Evolutionary conservation across 2,888 invertebrate genomes (phyloP).

Genomic region (Parapristionchus giblindavisi): DNA sequence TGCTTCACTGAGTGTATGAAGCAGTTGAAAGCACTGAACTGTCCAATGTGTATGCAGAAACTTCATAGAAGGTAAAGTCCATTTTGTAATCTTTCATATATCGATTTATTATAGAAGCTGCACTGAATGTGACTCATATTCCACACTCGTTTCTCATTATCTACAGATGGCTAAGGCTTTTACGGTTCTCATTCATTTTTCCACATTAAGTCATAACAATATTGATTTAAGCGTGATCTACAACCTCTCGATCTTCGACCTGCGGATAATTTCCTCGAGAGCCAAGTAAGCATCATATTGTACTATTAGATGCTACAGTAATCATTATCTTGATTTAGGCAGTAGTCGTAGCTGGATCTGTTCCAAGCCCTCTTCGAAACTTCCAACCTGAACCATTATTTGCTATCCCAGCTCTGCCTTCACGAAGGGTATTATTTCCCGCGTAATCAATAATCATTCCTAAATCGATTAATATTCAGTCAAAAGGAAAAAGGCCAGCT

Average conservation of each 20-base stretch:
- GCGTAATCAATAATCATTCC: too few species aligned
- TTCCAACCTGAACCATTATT: conserved; percentile 5
- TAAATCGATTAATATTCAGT: too few species aligned
- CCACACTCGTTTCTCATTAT: conserved; percentile 16
- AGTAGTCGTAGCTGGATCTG: conserved; percentile 4
- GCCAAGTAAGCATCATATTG: conserved; percentile 17
- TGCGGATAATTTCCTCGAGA: conserved; percentile 30
- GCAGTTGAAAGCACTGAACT: conserved; percentile 46
- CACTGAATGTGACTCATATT: conserved; percentile 4
- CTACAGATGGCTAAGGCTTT: conserved; percentile 34
- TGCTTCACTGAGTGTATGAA: conserved; percentile 35
- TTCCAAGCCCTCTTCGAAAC: conserved; percentile 33
- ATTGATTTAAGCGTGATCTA: conserved; percentile 4
- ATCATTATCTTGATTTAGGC: conserved; percentile 1
- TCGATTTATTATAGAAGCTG: conserved; percentile 2
- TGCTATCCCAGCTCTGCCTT: conserved; percentile 1
- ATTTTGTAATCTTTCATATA: neutral
- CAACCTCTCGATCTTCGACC: conserved; percentile 26
- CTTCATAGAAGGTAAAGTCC: conserved; percentile 46
- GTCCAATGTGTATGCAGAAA: conserved; percentile 52
- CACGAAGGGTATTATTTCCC: neutral
- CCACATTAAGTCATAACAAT: neutral
- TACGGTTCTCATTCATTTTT: neutral
- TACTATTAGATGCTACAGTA: neutral
- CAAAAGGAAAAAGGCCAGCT: too few species aligned